Evolutionary conservation across 2,113 vertebrate species (phyloP).

Genomic region (Oenanthe melanoleuca): DNA sequence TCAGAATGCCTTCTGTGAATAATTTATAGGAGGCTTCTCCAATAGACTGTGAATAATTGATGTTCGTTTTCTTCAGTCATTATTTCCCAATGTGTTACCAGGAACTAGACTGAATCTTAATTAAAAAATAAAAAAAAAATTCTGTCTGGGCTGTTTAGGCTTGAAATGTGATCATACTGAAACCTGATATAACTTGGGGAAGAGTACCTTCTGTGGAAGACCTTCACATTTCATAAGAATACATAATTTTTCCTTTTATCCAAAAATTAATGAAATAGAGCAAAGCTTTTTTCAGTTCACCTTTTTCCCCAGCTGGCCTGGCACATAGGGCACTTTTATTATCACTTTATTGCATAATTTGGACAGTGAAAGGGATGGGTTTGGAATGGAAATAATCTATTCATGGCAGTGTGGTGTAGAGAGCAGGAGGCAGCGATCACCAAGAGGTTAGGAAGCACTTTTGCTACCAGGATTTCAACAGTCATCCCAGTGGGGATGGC

Average conservation of each 20-base stretch:
- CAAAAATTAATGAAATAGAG: neutral
- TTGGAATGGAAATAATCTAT: neutral
- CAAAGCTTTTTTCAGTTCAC: neutral
- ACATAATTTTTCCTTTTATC: neutral
- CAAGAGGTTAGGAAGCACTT: neutral
- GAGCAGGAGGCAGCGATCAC: neutral
- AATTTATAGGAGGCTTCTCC: constrained; percentile 18
- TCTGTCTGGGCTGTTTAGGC: neutral
- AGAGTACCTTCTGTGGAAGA: neutral
- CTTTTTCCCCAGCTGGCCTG: neutral
- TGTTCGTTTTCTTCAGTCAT: constrained; percentile 44
- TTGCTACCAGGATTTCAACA: neutral
- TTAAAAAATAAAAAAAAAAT: neutral
- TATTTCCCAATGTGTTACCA: constrained; percentile 26
- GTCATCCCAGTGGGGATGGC: neutral
- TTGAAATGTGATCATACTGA: neutral
- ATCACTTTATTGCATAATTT: neutral
- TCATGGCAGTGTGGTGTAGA: rapidly evolving
- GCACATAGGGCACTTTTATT: neutral
- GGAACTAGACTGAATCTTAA: constrained; percentile 36
- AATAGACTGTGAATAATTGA: constrained; percentile 60
- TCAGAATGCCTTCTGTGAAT: constrained; percentile 47
- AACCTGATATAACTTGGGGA: neutral
- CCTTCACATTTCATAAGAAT: neutral
- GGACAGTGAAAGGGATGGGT: neutral